Evolutionary conservation across 2,113 vertebrate genomes (phyloP).

Genomic region (Ameiurus melas): DNA sequence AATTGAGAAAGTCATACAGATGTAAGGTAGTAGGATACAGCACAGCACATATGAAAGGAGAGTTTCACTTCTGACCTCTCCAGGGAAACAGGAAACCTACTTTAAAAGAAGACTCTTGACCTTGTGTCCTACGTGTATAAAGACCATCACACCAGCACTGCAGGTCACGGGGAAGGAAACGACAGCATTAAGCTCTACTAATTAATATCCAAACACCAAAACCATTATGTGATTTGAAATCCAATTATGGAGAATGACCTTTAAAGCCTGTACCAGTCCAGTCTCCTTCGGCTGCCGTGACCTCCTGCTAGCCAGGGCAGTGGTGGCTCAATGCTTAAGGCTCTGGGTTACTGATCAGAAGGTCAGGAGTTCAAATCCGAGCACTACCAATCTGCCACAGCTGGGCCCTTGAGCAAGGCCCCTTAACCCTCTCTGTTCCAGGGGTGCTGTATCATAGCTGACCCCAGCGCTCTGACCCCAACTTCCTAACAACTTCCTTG

Average conservation of each 20-base stretch:
- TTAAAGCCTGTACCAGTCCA: conserved; percentile 24
- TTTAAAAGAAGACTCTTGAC: conserved; percentile 29
- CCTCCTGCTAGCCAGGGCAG: conserved; percentile 15
- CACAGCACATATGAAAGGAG: conserved; percentile 13
- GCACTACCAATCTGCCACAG: no score
- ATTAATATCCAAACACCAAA: conserved; percentile 45
- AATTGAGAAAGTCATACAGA: conserved; percentile 15
- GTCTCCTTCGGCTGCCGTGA: conserved; percentile 17
- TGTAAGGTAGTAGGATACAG: conserved; percentile 21
- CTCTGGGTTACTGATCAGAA: no score
- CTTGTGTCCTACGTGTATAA: neutral
- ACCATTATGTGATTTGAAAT: conserved; percentile 45
- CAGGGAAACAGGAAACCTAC: conserved; percentile 7
- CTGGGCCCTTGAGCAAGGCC: no score
- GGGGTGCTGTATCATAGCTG: no score
- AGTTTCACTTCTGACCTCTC: conserved; percentile 37
- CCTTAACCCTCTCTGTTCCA: no score
- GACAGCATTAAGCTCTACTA: conserved; percentile 16
- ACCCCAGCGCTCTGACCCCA: no score
- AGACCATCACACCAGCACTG: neutral
- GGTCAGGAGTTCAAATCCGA: no score
- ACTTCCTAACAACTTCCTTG: no score
- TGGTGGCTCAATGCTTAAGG: no score
- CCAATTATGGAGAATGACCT: conserved; percentile 49
- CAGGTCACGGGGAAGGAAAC: neutral